Evolutionary conservation across 2,888 invertebrate species (phyloP).

Genomic region (Seladonia tumulorum): DNA sequence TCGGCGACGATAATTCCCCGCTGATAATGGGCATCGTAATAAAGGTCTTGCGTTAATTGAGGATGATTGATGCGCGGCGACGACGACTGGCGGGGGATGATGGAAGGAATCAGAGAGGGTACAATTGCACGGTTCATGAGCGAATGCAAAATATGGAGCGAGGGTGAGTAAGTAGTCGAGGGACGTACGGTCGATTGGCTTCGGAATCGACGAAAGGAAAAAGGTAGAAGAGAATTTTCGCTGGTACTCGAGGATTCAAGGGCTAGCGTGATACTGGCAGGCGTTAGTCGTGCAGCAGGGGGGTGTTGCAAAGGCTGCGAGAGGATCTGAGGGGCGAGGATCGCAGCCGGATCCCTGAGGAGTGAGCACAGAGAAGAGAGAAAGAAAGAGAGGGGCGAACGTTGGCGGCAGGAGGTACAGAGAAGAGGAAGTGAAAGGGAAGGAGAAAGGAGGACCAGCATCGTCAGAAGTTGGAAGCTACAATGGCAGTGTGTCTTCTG

Average conservation of each 20-base stretch:
- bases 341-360: background rate
- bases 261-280: constrained; percentile 61
- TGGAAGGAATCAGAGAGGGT: background rate
- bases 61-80: background rate
- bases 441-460: constrained; percentile 46
- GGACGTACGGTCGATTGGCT: constrained; percentile 55
- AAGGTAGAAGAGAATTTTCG: constrained; percentile 37
- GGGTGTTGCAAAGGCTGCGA: constrained; percentile 24
- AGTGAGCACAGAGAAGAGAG: background rate
- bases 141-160: constrained; percentile 46
- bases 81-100: background rate
- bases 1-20: background rate
- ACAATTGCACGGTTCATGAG: constrained; percentile 17
- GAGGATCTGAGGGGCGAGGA: background rate
- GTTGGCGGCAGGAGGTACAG: constrained; percentile 51
- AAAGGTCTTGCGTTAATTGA: constrained; percentile 1
- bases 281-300: constrained; percentile 53
- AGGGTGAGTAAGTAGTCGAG: constrained; percentile 20
- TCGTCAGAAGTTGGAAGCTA: constrained; percentile 72
- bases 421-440: constrained; percentile 42
- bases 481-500: constrained; percentile 79
- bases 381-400: background rate
- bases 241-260: constrained; percentile 50
- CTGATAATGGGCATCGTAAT: background rate
- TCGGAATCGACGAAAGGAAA: constrained; percentile 51